phyloP scores from a whole-genome alignment of 2,797 vertebrate species.

The Schizothorax lantsangensis region DNA sequence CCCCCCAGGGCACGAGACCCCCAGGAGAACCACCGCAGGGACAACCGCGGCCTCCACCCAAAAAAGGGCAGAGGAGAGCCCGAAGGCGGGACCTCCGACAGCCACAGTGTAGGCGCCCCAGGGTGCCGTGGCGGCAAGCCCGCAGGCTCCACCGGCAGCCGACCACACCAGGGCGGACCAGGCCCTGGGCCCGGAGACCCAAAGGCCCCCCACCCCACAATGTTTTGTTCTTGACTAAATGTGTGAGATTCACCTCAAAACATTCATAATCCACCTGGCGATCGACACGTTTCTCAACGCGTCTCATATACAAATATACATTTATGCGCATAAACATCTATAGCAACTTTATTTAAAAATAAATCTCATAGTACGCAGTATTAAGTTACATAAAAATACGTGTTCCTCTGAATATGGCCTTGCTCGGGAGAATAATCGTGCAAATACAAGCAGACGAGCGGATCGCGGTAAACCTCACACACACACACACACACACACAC shows the following conservation, averaged over 20 bases:
- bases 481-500: constrained; percentile 15
- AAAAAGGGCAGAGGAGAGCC: too few species aligned
- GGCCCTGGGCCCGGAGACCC: too few species aligned
- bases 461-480: constrained; percentile 64
- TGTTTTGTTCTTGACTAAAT: neutral
- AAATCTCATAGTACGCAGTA: constrained; percentile 65
- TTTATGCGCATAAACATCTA: constrained; percentile 66
- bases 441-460: constrained; percentile 67
- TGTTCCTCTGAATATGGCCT: constrained; percentile 63
- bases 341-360: constrained; percentile 68
- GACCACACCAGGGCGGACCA: too few species aligned
- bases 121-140: too few species aligned
- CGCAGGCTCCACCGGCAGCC: too few species aligned
- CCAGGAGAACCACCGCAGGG: too few species aligned
- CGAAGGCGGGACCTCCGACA: too few species aligned
- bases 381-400: constrained; percentile 68
- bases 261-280: neutral
- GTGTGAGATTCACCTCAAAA: neutral
- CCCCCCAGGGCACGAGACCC: too few species aligned
- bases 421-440: constrained; percentile 61
- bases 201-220: too few species aligned
- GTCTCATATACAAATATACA: constrained; percentile 61
- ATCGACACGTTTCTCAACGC: constrained; percentile 48
- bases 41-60: too few species aligned
- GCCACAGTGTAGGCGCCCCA: too few species aligned